Conservation (phyloP, 2,113 vertebrate genomes). For the Himantopus leucocephalus region DNA sequence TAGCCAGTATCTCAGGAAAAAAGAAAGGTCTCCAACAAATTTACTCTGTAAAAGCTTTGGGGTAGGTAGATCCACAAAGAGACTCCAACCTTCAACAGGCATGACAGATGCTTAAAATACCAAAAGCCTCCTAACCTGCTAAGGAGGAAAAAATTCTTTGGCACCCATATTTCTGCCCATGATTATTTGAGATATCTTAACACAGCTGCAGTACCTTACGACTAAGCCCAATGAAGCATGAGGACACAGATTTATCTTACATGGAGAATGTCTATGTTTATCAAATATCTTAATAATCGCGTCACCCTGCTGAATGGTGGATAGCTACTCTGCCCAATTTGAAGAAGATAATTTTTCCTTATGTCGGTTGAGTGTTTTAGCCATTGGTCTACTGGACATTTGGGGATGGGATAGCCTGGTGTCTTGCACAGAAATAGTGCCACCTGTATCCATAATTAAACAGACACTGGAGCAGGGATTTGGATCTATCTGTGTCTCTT, state of each 20-base stretch:
- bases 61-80: not conserved
- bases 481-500: not conserved
- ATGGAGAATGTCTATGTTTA: not conserved
- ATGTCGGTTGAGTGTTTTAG: not conserved
- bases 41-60: not conserved
- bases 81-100: not conserved
- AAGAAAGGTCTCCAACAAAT: not conserved
- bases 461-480: not conserved
- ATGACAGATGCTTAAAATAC: not conserved
- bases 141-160: not conserved
- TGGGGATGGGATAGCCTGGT: not conserved
- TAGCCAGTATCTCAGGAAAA: not conserved
- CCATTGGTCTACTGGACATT: not conserved
- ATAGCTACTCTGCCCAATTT: not conserved
- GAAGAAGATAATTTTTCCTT: not conserved
- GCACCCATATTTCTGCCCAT: not conserved
- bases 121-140: not conserved
- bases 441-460: not conserved
- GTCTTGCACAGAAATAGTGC: not conserved
- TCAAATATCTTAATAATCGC: not conserved
- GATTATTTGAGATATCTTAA: not conserved
- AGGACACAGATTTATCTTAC: not conserved
- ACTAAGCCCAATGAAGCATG: not conserved
- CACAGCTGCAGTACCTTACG: not conserved
- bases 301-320: not conserved